Base-by-base conservation (phyloP, 1,140 invertebrate species). In the Neodiprion pinetum region DNA sequence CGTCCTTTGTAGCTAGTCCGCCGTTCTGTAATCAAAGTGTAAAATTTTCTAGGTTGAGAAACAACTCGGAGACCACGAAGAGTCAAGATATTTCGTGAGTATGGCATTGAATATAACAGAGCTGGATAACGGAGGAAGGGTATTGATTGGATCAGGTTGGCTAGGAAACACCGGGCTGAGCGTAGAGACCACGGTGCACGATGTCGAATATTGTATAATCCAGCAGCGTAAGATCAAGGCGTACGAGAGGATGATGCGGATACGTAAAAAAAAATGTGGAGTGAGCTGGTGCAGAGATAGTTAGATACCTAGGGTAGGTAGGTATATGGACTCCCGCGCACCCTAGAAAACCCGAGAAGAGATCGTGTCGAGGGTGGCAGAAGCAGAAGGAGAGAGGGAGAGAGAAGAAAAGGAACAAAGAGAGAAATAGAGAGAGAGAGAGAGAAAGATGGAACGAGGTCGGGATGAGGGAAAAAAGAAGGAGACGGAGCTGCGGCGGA, bases 141-240 rank as follows among this genome's bases (percentile, higher is more conserved):
- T 14, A 14, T 23, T 23, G 21, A 21, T 23, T 47, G 68, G 21
- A 4, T 21, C 68, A 23, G 14, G 23, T 2, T 1, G 61, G 12
- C 12, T 17, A 40, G 28, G 28, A 14, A 65, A 65, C 7, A 65
- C 7, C 61, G 4, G 17, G 17, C 12, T 14, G 61, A 65, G 61
- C 17, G 12, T 70, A 40, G 28, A 40, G 28, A 40, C 28, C 65
- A 28, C 65, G 48, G 68, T 75, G 48, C 67, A 70, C 71, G 77
- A 80, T 82, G 82, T 80, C 79, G 80, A 83, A 83, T 83, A 83
- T 80, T 82, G 82, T 80, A 82, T 84, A 83, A 84, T 83, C 82
- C 81, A 82, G 76, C 81, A 77, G 78, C 74, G 79, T 40, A 40
- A 5, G 28, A 40, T 40, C 28, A 40, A 40, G 28, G 28, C 28